These are phyloP conservation scores for Brachylomia viminalis DNA, from an alignment of 2,888 invertebrate species.

Conservation along the genomic window DNA sequence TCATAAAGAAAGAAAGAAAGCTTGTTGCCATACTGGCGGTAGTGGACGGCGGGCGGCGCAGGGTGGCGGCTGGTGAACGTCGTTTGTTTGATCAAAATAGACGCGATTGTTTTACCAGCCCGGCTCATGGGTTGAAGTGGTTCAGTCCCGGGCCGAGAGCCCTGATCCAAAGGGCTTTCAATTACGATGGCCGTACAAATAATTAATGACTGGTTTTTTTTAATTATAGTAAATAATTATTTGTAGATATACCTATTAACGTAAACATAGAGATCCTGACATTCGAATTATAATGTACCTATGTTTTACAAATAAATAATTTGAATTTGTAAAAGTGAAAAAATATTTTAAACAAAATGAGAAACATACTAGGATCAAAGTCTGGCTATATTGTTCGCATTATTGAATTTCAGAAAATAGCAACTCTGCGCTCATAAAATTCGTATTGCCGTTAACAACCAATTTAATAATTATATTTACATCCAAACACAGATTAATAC, in stretches of 20 bases:
- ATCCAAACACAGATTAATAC: slow-evolving; percentile 12
- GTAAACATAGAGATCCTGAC: too few relatives aligned
- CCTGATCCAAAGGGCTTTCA: slow-evolving; percentile 7
- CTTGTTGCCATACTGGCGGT: slow-evolving; percentile 4
- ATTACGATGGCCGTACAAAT: slow-evolving; percentile 22
- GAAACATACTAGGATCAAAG: not conserved
- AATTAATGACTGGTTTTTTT: slow-evolving; percentile 25
- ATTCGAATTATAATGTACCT: too few relatives aligned
- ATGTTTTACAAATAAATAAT: too few relatives aligned
- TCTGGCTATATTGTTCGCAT: not conserved
- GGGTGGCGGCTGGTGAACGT: not conserved
- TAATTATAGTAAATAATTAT: slow-evolving; percentile 16
- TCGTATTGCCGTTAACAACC: not conserved
- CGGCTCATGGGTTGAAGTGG: not conserved
- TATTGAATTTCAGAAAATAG: slow-evolving; percentile 1
- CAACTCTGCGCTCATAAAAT: not conserved
- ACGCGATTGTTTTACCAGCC: slow-evolving; percentile 11
- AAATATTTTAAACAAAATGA: not conserved
- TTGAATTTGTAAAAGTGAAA: not conserved
- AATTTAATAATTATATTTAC: slow-evolving; percentile 24
- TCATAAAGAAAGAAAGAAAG: slow-evolving; percentile 13
- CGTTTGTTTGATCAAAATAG: slow-evolving; percentile 37
- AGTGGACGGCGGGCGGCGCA: not conserved
- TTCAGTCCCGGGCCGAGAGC: not conserved
- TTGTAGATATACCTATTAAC: too few relatives aligned